A percentile compares a stretch with the other conserved stretches of the same genome.
These are phyloP conservation scores for Thamnophis elegans DNA, from an alignment of 2,797 vertebrate species.

Conservation along the genomic window DNA sequence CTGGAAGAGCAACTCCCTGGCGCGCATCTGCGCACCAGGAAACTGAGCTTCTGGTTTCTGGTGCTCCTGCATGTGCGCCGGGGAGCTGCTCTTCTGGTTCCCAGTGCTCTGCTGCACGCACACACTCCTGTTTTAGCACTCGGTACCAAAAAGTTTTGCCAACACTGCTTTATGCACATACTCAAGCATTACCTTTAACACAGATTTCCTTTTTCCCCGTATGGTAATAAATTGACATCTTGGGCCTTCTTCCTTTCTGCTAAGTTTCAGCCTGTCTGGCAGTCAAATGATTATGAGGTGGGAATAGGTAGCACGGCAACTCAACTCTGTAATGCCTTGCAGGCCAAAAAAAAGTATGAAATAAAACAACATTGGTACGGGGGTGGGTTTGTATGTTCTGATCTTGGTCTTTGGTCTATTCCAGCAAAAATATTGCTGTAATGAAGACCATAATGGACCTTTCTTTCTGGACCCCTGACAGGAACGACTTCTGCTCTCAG, in stretches of 20 bases:
- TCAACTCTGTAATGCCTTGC: background rate
- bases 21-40: too few species aligned
- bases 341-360: background rate
- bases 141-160: too few species aligned
- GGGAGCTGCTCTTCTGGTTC: too few species aligned
- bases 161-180: background rate
- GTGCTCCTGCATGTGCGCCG: too few species aligned
- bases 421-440: background rate
- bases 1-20: too few species aligned
- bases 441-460: background rate
- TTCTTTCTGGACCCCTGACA: conserved; percentile 53
- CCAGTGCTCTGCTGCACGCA: too few species aligned
- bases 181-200: background rate
- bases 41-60: too few species aligned
- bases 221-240: background rate
- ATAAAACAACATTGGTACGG: background rate
- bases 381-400: background rate
- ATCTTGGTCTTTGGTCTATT: background rate
- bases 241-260: background rate
- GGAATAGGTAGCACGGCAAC: background rate
- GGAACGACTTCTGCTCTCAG: conserved; percentile 95
- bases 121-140: too few species aligned
- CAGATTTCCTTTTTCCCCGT: background rate
- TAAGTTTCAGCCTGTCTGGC: background rate
- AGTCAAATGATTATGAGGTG: background rate